A percentile compares a stretch with the other conserved stretches of the same genome.
Evolutionary conservation across 1,140 invertebrate genomes (phyloP).

Genomic region (Nilaparvata lugens): DNA sequence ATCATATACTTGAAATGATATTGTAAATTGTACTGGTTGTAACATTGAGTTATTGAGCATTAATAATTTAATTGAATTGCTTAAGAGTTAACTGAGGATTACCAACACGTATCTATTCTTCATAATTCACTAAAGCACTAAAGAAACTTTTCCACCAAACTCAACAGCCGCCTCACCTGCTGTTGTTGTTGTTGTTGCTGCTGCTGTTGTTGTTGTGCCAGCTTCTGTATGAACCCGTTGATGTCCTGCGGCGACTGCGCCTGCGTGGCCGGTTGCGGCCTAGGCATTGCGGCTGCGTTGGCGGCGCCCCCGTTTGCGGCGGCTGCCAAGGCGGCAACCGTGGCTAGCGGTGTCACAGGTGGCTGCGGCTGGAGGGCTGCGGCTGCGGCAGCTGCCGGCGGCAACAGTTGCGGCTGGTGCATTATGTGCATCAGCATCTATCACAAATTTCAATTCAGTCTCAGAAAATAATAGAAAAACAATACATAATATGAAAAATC

Average conservation of each 20-base stretch:
- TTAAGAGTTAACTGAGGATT: no score
- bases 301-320: conserved; percentile 25
- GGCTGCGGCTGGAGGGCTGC: conserved; percentile 1
- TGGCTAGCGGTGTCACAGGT: no score
- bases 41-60: no score
- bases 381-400: not conserved
- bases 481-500: no score
- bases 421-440: not conserved
- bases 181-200: conserved; percentile 18
- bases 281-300: conserved; percentile 20
- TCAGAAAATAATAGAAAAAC: no score
- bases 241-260: conserved; percentile 27
- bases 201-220: conserved; percentile 13
- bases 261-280: conserved; percentile 23
- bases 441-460: no score
- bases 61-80: no score
- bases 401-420: not conserved
- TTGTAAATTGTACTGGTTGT: no score
- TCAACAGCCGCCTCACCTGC: not conserved
- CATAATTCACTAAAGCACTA: no score
- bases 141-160: not conserved
- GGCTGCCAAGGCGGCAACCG: not conserved
- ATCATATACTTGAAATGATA: no score
- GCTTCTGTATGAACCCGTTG: conserved; percentile 8
- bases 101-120: no score